Base-by-base conservation (phyloP, 2,888 invertebrate genomes). In the Apocheima hispidaria region DNA sequence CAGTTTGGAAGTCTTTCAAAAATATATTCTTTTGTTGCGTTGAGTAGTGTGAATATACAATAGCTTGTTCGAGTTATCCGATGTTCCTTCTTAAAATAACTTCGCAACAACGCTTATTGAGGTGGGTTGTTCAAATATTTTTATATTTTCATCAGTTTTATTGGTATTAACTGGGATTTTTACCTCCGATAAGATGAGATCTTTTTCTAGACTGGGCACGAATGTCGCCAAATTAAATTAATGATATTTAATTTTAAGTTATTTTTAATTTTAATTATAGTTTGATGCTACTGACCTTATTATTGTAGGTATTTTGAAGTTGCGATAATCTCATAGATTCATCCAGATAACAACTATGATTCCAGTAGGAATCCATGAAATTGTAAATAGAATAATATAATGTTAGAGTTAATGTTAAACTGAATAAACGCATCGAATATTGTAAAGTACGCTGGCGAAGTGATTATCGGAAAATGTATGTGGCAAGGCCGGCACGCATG, bases 1-100 rank as follows among this genome's bases (percentile, higher is more conserved):
- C 88, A 90, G 87, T 92, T 92, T 87, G 82, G 78, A 80, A 86
- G 82, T 87, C 84, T 83, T 85, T 86, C 83, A 84, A 87, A 86
- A 86, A 88, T 88, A 87, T 87, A 89, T 88, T 87, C 90, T 88
- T 87, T 82, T 81, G 86, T 82, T 79, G 85, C 84, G 74, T 82
- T 84, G 80, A 84, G 81, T 82, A 73, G 86, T 84, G 86, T 84
- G 84, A 88, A 87, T 87, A 80, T 82, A 88, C 86, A 88, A 87
- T 85, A 66, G 78, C 69, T 70, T 67, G 63, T 71, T 74, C 70
- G 71, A 73, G 70, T 63, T 61, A 60, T 40, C 55, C 60, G 68
- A 70, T 67, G 70, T 73, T 74, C 72, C 70, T 74, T 66, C 73
- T 67, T 71, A 66, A 69, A 77, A 81, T 74, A 78, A 75, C 66